Base-by-base conservation (phyloP, 1,140 invertebrate genomes). In the Scylla paramamosain region DNA sequence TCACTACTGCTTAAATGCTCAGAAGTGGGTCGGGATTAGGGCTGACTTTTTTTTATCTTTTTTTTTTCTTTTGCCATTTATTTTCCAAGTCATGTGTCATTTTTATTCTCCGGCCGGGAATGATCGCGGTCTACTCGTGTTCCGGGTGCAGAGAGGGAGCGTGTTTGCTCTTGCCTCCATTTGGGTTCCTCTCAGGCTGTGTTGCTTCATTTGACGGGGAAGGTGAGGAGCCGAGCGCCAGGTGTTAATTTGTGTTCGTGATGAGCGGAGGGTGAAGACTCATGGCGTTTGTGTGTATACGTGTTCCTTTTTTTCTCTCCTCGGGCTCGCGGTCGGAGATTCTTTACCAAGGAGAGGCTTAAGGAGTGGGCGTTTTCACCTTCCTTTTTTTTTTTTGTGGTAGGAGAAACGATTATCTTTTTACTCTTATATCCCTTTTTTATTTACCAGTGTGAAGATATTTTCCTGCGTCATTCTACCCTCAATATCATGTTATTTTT, bases 171-270 rank as follows among this genome's bases (percentile, higher is more conserved):
- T n/a, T n/a, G 67, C 20, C 67, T 77, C 20, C n/a, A n/a, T 77
- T 77, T 77, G 67, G 67, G 25, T 77, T 77, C 25, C 67, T 77
- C 67, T 77, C 67, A n/a, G 6, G 20, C 8, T 77, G 67, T 8
- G 67, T 77, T 77, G 67, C n/a, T 77, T 77, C 67, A 77, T 77
- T 25, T 77, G 67, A n/a, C 67, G n/a, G 67, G 67, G 67, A n/a
- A 77, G 67, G 67, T n/a, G 67, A 77, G n/a, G 67, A 77, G 67
- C 6, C 20, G 67, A 77, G 67, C 25, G 67, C 67, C n/a, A 77
- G 67, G 67, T 77, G 67, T 77, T 77, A n/a, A n/a, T 77, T 77
- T 77, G 20, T 77, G 67, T 77, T 77, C 67, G n/a, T 77, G 67
- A 77, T 59, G 67, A 77, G 67, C n/a, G 20, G n/a, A 77, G n/a